phyloP scores from a whole-genome alignment of 2,113 vertebrate genomes.

The Channa maculata region DNA sequence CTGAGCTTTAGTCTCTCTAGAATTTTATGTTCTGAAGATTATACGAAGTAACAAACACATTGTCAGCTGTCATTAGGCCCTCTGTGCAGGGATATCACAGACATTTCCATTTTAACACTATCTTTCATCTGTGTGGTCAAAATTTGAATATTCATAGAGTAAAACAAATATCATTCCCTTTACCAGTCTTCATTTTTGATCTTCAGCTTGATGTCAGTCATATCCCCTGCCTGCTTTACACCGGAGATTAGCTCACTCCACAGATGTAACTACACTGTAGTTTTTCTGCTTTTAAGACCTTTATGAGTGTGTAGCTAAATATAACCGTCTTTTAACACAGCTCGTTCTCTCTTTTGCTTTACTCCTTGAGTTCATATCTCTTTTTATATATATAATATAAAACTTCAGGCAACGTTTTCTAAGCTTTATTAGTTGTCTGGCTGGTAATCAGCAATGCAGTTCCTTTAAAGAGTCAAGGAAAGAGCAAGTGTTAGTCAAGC shows the following conservation, averaged over 20 bases:
- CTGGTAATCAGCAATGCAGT: slow-evolving; percentile 18
- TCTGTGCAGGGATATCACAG: background rate
- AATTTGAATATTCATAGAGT: slow-evolving; percentile 47
- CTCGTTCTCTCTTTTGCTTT: slow-evolving; percentile 39
- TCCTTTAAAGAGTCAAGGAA: background rate
- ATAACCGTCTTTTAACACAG: slow-evolving; percentile 52
- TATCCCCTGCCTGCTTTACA: slow-evolving; percentile 18
- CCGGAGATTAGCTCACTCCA: slow-evolving; percentile 36
- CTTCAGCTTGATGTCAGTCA: slow-evolving; percentile 22
- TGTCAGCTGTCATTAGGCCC: slow-evolving; percentile 19
- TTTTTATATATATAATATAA: slow-evolving; percentile 33
- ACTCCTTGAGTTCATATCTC: slow-evolving; percentile 16
- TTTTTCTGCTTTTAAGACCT: slow-evolving; percentile 36
- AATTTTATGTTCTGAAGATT: slow-evolving; percentile 20
- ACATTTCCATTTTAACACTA: slow-evolving; percentile 18
- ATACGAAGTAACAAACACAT: slow-evolving; percentile 29
- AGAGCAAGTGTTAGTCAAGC: background rate
- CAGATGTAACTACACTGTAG: slow-evolving; percentile 17
- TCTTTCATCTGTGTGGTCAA: slow-evolving; percentile 5
- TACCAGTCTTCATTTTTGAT: slow-evolving; percentile 24
- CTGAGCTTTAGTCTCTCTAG: slow-evolving; percentile 13
- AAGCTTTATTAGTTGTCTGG: slow-evolving; percentile 8
- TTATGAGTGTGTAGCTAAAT: slow-evolving; percentile 52
- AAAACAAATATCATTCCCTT: background rate
- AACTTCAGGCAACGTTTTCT: slow-evolving; percentile 20